Conservation (phyloP, 1,140 invertebrate genomes). For the Cherax destructor region DNA sequence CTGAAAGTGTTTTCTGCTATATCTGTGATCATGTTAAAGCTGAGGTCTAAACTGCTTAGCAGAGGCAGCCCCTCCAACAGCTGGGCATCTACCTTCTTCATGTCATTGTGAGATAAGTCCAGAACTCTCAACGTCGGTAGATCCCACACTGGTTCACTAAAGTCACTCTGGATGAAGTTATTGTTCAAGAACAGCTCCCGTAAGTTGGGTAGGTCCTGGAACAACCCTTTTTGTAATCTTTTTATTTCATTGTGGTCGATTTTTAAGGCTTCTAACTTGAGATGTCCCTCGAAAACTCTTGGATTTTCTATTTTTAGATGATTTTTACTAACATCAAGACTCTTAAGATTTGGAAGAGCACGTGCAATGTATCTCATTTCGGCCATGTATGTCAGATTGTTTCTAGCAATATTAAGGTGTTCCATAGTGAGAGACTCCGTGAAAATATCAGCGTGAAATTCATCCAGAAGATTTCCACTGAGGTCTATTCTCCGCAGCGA, state of each 20-base stretch:
- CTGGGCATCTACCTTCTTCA: slow-evolving; percentile 82
- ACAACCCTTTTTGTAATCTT: slow-evolving; percentile 84
- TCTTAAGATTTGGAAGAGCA: slow-evolving; percentile 84
- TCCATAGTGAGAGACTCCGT: slow-evolving; percentile 82
- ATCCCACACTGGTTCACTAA: slow-evolving; percentile 73
- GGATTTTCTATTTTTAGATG: slow-evolving; percentile 83
- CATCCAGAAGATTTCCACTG: slow-evolving; percentile 85
- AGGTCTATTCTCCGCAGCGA: slow-evolving; percentile 84
- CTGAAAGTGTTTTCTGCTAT: slow-evolving; percentile 85
- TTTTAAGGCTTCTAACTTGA: slow-evolving; percentile 86
- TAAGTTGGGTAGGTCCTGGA: slow-evolving; percentile 87
- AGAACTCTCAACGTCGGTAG: slow-evolving; percentile 79
- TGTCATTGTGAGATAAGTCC: slow-evolving; percentile 86
- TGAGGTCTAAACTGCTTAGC: slow-evolving; percentile 78
- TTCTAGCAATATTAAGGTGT: slow-evolving; percentile 85
- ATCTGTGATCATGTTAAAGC: slow-evolving; percentile 74
- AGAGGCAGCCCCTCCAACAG: slow-evolving; percentile 85
- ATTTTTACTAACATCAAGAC: slow-evolving; percentile 86
- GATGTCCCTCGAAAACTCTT: slow-evolving; percentile 85
- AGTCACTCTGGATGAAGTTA: slow-evolving; percentile 80
- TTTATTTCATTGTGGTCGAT: slow-evolving; percentile 86
- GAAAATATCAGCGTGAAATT: slow-evolving; percentile 88
- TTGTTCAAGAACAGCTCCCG: slow-evolving; percentile 86
- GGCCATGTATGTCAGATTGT: slow-evolving; percentile 83
- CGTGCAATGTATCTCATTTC: slow-evolving; percentile 79